Base-by-base conservation (phyloP, 1,140 invertebrate species). In the Frieseomelitta varia region DNA sequence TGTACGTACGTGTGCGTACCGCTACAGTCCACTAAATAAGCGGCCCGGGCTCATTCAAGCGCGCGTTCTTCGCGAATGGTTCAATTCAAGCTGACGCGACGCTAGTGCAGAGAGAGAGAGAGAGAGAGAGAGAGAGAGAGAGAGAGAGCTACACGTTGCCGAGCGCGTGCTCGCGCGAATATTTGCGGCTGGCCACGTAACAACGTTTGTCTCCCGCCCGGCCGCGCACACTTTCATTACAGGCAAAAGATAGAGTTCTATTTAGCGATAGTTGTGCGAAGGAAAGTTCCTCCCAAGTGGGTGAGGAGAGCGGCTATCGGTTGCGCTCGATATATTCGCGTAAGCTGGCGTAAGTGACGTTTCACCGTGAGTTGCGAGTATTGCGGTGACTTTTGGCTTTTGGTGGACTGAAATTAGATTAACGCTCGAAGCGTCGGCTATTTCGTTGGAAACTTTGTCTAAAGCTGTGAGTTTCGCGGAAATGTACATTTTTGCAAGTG, bases 11-110 rank as follows among this genome's bases (percentile, higher is more conserved):
- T 53, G 53, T 73, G 63, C 47, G 74, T 78, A 67, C 78, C 80
- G 87, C 56, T 81, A 79, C 85, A 56, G 68, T 81, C 76, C 63
- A 39, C 85, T 87, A 88, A 76, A 87, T 86, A 88, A 88, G 81
- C 85, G 72, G 3, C 1, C 55, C 0, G n/a, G 39, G 55, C 19
- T 61, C 79, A 34, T 80, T 80, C 55, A n/a, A 55, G 55, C 79
- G 67, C n/a, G 12, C 79, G 67, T 51, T 39, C 67, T 63, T 73
- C 24, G 68, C 55, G 21, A 27, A 73, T 51, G 79, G 14, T 72
- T 73, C 79, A 63, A 80, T 80, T 73, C 65, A 61, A 61, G 24
- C 58, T 4, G 11, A 27, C 61, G 17, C 24, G 51, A 55, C 47
- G 1, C 39, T 39, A 6, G 39, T 39, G 6, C 39, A 8, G 39